Percentiles rank a stretch among this genome's conserved stretches.
Evolutionary conservation across 2,113 vertebrate genomes (phyloP).

Genomic region (Lagopus muta): DNA sequence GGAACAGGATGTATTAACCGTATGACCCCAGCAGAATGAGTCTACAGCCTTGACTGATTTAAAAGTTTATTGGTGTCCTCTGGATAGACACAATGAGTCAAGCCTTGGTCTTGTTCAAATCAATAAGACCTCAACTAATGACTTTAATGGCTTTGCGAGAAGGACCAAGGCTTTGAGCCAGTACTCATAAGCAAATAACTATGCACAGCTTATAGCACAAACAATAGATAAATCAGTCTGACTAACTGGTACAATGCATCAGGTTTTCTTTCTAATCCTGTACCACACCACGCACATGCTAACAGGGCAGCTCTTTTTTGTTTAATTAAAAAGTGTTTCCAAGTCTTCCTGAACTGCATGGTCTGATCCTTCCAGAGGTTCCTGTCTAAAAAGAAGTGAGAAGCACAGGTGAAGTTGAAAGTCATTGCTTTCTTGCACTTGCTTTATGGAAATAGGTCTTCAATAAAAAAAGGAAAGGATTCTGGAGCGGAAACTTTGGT

Average conservation of each 20-base stretch:
- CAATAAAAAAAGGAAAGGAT: not conserved
- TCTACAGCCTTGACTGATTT: conserved; percentile 74
- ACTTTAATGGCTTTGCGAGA: conserved; percentile 25
- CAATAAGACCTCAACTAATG: conserved; percentile 40
- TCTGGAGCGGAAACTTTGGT: not conserved
- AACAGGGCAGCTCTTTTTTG: not conserved
- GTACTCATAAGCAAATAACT: conserved; percentile 76
- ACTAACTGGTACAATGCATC: conserved; percentile 57
- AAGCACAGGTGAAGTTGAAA: not conserved
- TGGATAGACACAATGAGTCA: conserved; percentile 75
- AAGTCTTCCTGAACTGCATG: not conserved
- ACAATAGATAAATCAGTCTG: conserved; percentile 41
- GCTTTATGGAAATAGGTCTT: not conserved
- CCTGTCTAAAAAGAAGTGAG: not conserved
- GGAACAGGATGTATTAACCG: conserved; percentile 75
- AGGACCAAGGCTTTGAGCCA: conserved; percentile 72
- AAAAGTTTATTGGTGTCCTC: conserved; percentile 76
- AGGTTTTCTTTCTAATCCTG: conserved; percentile 46
- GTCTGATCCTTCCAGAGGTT: not conserved
- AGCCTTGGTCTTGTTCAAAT: conserved; percentile 47
- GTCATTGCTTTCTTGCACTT: not conserved
- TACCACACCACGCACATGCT: not conserved
- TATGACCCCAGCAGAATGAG: conserved; percentile 71
- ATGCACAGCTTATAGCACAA: conserved; percentile 64
- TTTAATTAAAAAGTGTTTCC: conserved; percentile 48